phyloP scores from a whole-genome alignment of 2,797 vertebrate genomes.

The Girardinus metallicus region DNA sequence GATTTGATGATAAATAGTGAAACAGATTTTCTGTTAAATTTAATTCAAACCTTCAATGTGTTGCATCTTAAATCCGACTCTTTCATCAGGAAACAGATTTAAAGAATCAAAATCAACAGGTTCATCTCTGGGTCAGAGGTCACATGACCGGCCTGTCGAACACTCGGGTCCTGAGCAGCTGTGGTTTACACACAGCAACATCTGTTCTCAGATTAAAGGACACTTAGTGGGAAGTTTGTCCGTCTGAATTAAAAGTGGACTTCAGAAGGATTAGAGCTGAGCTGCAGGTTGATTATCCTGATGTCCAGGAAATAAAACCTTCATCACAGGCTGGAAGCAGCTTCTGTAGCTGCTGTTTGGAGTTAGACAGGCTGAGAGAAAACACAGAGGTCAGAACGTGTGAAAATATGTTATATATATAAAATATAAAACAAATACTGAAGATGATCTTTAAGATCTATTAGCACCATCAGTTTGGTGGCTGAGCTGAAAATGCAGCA shows the following conservation, averaged over 20 bases:
- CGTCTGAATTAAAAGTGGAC: conserved; percentile 28
- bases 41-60: background rate
- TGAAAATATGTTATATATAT: background rate
- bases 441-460: background rate
- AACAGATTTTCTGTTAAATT: background rate
- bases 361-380: background rate
- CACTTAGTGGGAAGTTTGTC: conserved; percentile 8
- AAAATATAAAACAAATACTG: background rate
- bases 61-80: background rate
- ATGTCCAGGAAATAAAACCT: conserved; percentile 12
- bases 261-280: conserved; percentile 34
- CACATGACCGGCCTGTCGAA: background rate
- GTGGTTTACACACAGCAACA: conserved; percentile 15
- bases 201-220: conserved; percentile 49
- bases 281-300: conserved; percentile 18
- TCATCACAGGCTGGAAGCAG: background rate
- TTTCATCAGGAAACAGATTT: background rate
- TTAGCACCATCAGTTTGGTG: background rate
- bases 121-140: background rate
- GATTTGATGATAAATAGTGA: background rate
- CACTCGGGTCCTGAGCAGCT: conserved; percentile 3
- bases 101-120: background rate
- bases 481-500: conserved; percentile 23
- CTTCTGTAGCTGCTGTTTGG: background rate
- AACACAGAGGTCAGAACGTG: background rate